Percentiles rank a stretch among this genome's conserved stretches.
phyloP scores from a whole-genome alignment of 2,113 vertebrate species.

The Shinisaurus crocodilurus region DNA sequence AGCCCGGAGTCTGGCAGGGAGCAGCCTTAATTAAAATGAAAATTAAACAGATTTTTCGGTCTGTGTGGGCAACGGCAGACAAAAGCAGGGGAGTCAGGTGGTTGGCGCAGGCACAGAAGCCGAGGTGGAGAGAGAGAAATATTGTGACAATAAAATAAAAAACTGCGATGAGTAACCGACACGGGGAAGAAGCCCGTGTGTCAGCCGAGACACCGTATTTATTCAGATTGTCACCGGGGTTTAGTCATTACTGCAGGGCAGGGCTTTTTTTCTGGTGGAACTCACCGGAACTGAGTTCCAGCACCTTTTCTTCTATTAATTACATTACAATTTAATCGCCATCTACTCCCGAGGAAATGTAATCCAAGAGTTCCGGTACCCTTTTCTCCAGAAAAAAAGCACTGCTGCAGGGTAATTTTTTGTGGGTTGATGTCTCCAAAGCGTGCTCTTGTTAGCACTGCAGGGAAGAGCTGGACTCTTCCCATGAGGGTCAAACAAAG shows the following conservation, averaged over 20 bases:
- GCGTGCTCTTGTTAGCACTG: neutral
- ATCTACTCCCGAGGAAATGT: too few relatives aligned
- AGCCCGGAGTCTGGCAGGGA: accelerated
- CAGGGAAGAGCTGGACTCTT: too few relatives aligned
- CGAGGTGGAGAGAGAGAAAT: neutral
- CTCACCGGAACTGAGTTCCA: too few relatives aligned
- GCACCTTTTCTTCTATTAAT: too few relatives aligned
- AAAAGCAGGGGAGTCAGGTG: neutral
- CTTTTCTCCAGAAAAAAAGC: too few relatives aligned
- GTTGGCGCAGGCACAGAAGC: neutral
- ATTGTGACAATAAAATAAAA: slow-evolving; percentile 13
- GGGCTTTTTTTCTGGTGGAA: too few relatives aligned
- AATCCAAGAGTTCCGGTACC: too few relatives aligned
- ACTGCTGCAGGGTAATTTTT: too few relatives aligned
- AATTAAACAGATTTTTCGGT: neutral
- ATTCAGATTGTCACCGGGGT: neutral
- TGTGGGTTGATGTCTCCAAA: neutral
- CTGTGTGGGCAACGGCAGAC: accelerated
- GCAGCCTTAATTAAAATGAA: neutral
- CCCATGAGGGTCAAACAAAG: too few relatives aligned
- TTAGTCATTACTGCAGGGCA: neutral
- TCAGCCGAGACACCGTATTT: neutral
- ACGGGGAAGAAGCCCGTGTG: neutral
- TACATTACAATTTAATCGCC: too few relatives aligned
- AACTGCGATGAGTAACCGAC: neutral